Evolutionary conservation across 64 coral and sea anemone genomes (phyloP).

Genomic region (Platygyra sinensis): DNA sequence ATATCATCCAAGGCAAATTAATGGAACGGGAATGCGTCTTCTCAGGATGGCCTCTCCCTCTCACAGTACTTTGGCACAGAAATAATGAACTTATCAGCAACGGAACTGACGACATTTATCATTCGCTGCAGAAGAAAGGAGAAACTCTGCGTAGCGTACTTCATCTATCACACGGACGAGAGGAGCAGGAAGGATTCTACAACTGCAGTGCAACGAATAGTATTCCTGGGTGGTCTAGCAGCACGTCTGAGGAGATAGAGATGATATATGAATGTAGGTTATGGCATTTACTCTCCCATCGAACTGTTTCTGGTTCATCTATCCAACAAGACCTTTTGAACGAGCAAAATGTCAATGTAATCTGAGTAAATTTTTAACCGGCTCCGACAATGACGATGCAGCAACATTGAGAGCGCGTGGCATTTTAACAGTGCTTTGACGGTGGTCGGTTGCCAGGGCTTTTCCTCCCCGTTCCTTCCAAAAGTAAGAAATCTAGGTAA

Average conservation of each 20-base stretch:
- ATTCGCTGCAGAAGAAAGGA: background rate
- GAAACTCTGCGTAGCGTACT: background rate
- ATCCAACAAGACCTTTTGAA: too few relatives aligned
- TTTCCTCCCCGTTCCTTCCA: too few relatives aligned
- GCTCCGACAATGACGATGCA: too few relatives aligned
- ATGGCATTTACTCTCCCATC: background rate
- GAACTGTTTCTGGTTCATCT: too few relatives aligned
- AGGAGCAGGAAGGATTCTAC: background rate
- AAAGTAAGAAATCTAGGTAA: too few relatives aligned
- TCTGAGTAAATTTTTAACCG: too few relatives aligned
- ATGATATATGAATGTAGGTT: background rate
- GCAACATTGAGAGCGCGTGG: too few relatives aligned
- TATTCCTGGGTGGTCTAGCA: conserved; percentile 9
- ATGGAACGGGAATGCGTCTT: background rate
- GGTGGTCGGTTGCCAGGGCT: too few relatives aligned
- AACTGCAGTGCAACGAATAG: background rate
- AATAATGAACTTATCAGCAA: background rate
- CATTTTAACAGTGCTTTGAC: too few relatives aligned
- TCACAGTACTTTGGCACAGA: background rate
- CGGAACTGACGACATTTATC: background rate
- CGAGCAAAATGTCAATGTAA: too few relatives aligned
- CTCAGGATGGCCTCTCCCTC: background rate
- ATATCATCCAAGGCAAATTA: background rate
- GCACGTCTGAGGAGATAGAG: background rate
- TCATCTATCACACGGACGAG: background rate